Percentiles rank a stretch among this genome's conserved stretches.
phyloP scores from a whole-genome alignment of 2,797 vertebrate species.

The Otolemur crassicaudatus region DNA sequence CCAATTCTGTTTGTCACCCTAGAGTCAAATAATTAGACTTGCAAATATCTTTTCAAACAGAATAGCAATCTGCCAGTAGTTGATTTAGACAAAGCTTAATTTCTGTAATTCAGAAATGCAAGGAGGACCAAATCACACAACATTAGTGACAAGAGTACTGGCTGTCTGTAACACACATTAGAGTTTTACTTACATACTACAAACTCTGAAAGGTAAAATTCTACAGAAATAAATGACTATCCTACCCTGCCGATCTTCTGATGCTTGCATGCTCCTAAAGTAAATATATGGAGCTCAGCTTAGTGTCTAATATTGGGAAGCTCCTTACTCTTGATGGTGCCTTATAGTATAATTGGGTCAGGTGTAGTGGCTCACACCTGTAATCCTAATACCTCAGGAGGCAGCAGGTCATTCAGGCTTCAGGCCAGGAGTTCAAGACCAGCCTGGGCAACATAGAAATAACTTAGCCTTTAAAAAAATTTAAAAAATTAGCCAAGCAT shows the following conservation, averaged over 20 bases:
- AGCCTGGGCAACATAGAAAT: not conserved
- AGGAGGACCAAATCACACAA: constrained; percentile 28
- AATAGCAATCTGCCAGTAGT: not conserved
- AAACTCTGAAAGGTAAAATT: constrained; percentile 25
- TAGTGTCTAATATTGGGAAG: constrained; percentile 62
- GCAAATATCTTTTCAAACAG: constrained; percentile 11
- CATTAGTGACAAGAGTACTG: not conserved
- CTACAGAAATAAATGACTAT: constrained; percentile 7
- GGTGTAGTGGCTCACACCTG: too few species aligned
- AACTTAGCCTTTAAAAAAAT: not conserved
- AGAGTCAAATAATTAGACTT: constrained; percentile 31
- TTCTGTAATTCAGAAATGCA: not conserved
- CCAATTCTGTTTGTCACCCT: constrained; percentile 40
- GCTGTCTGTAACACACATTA: not conserved
- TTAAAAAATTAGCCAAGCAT: not conserved
- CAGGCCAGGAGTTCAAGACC: not conserved
- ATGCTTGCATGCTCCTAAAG: too few species aligned
- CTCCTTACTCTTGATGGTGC: not conserved
- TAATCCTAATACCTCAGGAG: too few species aligned
- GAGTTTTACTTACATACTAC: constrained; percentile 15
- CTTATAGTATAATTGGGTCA: not conserved
- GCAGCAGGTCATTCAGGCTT: too few species aligned
- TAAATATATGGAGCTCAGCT: not conserved
- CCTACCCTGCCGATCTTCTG: too few species aligned
- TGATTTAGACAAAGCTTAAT: not conserved